Conservation (phyloP, 2,797 vertebrate genomes). For the Echeneis naucrates region DNA sequence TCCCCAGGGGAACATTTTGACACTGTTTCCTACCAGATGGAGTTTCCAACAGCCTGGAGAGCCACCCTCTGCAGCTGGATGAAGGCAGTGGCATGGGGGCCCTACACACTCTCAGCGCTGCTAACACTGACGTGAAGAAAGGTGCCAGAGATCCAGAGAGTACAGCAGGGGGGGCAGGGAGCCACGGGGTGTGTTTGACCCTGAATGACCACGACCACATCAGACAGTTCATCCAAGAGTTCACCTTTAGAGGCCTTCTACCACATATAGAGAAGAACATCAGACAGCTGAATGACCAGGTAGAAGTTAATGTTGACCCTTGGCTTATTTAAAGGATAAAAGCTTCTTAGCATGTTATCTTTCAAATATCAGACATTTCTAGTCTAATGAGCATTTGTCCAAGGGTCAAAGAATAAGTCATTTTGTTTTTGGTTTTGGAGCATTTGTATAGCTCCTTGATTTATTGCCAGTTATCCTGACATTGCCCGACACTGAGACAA, state of each 20-base stretch:
- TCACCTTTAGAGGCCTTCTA: constrained; percentile 95
- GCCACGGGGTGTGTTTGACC: constrained; percentile 92
- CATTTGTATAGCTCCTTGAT: not conserved
- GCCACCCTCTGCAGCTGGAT: constrained; percentile 90
- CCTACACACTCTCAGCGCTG: constrained; percentile 74
- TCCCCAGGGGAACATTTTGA: too few relatives aligned
- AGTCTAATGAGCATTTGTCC: too few relatives aligned
- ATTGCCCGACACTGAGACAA: not conserved
- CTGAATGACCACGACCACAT: constrained; percentile 97
- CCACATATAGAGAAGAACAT: constrained; percentile 99
- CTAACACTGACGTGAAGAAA: constrained; percentile 82
- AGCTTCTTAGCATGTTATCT: not conserved
- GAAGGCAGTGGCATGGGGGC: constrained; percentile 75
- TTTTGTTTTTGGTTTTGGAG: not conserved
- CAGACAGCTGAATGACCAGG: constrained; percentile 98
- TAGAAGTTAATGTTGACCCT: constrained; percentile 50
- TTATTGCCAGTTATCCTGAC: not conserved
- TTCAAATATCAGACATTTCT: too few relatives aligned
- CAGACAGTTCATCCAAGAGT: constrained; percentile 97
- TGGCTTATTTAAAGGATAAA: too few relatives aligned
- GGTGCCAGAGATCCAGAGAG: constrained; percentile 64
- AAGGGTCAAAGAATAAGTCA: too few relatives aligned
- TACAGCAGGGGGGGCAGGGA: constrained; percentile 54
- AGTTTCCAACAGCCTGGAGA: constrained; percentile 84
- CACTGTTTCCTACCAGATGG: constrained; percentile 76